Base-by-base conservation (phyloP, 1,140 invertebrate species). In the Bombus affinis region DNA sequence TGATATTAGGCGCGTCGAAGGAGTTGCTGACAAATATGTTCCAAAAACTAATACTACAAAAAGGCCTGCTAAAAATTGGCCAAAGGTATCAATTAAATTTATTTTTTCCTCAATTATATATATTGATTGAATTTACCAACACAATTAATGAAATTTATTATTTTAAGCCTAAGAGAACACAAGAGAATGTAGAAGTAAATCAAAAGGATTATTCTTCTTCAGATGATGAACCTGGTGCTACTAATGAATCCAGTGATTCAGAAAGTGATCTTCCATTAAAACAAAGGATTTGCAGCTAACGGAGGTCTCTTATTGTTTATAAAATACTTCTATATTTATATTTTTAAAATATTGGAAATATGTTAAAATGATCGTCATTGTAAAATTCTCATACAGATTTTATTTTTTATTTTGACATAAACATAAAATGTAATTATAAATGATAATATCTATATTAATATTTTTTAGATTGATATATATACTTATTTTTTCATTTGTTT, bases 1-100 rank as follows among this genome's bases (percentile, higher is more conserved):
- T 93, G 96, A 96, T 92, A 95, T 96, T 73, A 92, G 96, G 47
- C 93, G 96, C 83, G 96, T 96, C 1, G 92, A 93, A 80, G 87
- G 93, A 39, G 83, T 93, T 71, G 92, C 94, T n/a, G 95, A 96
- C 74, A 95, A 95, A 89, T 96, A 95, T 86, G 87, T 95, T 57
- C 94, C 95, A 25, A 93, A 92, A 89, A 76, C 68, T 75, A 92
- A 71, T 85, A 32, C 70, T 57, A n/a, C 85, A 15, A 91, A 91
- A 73, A 90, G 92, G 57, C 72, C 73, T 62, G 74, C 72, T 53
- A 92, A 92, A 72, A 86, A 82, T n/a, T 88, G 85, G 80, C 44
- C 82, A n/a, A 89, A 93, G 89, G 92, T 93, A 13, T 42, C 28
- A 10, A 75, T 25, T 62, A 13, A 57, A 35, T 39, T 28, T 68